Evolutionary conservation across 2,797 vertebrate genomes (phyloP), one percentile per base, ranked within the genome.

Genomic region (Morelia viridis): DNA sequence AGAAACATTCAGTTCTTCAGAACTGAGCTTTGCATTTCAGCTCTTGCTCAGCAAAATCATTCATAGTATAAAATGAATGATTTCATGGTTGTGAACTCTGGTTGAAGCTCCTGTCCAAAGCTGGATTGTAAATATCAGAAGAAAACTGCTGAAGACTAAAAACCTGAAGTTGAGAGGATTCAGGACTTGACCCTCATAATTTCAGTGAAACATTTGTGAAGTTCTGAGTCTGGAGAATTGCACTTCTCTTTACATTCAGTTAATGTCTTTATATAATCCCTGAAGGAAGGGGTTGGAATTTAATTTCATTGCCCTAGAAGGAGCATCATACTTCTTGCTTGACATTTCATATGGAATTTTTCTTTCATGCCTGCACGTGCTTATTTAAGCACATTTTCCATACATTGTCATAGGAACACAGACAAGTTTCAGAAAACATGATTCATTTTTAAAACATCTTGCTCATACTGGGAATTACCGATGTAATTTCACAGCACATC

Each of bases 21-120:
- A 94, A 64, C 87, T 84, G 92, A 94, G 95, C 58, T 60, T 88
- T 87, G 87, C 89, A 88, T 92, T 90, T 96, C 93, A 93, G 86
- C 58, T 92, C 58, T 92, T 94, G 71, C 94, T 96, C 94, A 95
- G 94, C 71, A 90, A 94, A 95, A 95, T 94, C 96, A 91, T 80
- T 95, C 88, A 96, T 96, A 96, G 94, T 94, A 92, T 87, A 46
- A 87, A 94, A 92, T 93, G 65, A 50, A 80, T 5, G 19, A 80
- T 80, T 80, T 80, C 91, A 95, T 93, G 92, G 85, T 53, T 92
- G 91, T 0, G 4, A 95, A 85, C 91, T 96, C 61, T 92, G 92
- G 95, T 93, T 95, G 94, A 95, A 95, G 91, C 26, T 95, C 89
- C 91, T 93, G 85, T 92, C 93, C 94, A 93, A 90, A 95, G 91